phyloP scores from a whole-genome alignment of 2,113 vertebrate genomes.

The Lepus americanus region DNA sequence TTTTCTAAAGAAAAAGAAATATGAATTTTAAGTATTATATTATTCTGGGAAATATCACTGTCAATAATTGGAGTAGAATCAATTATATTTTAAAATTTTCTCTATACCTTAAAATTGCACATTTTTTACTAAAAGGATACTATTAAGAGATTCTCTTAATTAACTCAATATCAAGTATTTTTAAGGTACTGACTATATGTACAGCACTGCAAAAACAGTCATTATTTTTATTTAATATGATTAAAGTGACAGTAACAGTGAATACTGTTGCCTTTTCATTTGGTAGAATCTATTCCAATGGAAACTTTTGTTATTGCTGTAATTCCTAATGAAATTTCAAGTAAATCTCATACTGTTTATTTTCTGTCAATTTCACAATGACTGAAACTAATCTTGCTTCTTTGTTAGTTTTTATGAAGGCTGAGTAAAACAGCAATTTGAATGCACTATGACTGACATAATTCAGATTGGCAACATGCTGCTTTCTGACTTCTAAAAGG shows the following conservation, averaged over 20 bases:
- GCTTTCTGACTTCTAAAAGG: slow-evolving; percentile 2
- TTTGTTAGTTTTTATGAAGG: slow-evolving; percentile 16
- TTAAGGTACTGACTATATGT: background rate
- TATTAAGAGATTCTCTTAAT: background rate
- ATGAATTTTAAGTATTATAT: background rate
- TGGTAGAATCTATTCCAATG: no score
- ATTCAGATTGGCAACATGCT: background rate
- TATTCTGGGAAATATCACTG: background rate
- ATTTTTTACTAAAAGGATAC: background rate
- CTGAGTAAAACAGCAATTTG: slow-evolving; percentile 47
- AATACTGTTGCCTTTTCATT: background rate
- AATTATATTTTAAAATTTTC: background rate
- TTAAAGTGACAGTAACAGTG: background rate
- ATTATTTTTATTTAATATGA: background rate
- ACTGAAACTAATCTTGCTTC: slow-evolving; percentile 25
- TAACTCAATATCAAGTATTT: background rate
- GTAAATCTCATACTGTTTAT: background rate
- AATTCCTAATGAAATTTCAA: background rate
- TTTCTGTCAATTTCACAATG: background rate
- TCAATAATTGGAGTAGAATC: background rate
- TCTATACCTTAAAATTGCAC: background rate
- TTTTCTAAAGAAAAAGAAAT: background rate
- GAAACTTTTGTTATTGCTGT: background rate
- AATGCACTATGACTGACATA: background rate
- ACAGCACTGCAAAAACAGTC: background rate